Conservation (phyloP, 2,797 vertebrate species). For the Ctenosaura bakeri region DNA sequence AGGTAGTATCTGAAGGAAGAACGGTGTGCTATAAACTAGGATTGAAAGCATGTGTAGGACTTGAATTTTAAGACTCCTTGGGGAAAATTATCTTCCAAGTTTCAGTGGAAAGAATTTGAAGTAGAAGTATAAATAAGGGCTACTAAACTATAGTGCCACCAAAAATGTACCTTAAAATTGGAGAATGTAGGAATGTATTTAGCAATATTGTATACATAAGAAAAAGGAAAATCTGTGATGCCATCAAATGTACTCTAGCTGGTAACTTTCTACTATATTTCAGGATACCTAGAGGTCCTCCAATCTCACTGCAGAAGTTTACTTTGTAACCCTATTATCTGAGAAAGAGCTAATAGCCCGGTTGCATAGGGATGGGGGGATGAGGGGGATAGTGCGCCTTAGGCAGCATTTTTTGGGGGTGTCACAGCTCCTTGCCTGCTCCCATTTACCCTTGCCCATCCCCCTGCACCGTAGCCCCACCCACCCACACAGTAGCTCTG, state of each 20-base stretch:
- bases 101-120: not conserved
- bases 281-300: not conserved
- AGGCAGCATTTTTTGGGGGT: no score
- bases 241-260: conserved; percentile 3
- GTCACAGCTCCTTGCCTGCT: no score
- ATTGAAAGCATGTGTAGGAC: not conserved
- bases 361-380: no score
- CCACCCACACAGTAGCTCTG: no score
- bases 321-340: not conserved
- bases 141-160: not conserved
- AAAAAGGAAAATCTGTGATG: not conserved
- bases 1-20: not conserved
- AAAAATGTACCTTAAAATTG: not conserved
- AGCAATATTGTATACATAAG: conserved; percentile 6
- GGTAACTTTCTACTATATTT: conserved; percentile 14
- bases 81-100: not conserved
- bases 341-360: not conserved
- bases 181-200: not conserved
- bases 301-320: conserved; percentile 37
- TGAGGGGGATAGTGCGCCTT: no score
- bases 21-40: not conserved
- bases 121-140: not conserved
- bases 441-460: no score
- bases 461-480: no score
- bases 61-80: not conserved